Evolutionary conservation across 2,113 vertebrate species (phyloP), one percentile per base, ranked within the genome.

Genomic region (Orientallactaga bullata): DNA sequence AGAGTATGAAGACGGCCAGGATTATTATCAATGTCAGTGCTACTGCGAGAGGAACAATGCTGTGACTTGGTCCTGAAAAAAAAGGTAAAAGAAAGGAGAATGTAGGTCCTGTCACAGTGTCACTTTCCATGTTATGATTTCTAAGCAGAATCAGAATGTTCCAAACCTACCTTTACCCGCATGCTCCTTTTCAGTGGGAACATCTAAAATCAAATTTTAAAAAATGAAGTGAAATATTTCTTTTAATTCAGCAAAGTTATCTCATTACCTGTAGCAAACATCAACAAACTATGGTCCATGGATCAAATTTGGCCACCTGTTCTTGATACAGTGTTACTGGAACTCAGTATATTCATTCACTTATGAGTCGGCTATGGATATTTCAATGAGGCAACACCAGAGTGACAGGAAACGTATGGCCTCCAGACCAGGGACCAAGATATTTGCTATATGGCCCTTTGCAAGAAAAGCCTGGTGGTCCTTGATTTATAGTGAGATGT

Each of bases 1-100:
- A 81, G 11, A 98, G 97, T 58, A 97, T 95, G 73, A 94, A 98
- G 94, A 98, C 77, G 90, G 98, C 97, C 89, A 96, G 97, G 88
- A 98, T 97, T 88, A 98, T 97, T 92, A 98, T 69, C n/a, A 99
- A 79, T 0, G 98, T 98, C 97, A 97, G 35, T 0, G 98, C 96
- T 84, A 99, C 97, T 3, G 98, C 97, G 16, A 98, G 96, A 47
- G 98, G 97, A 51, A 98, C 94, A 3, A 98, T 37, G 1, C 98
- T 97, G 69, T 96, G 97, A 95, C 98, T 98, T 9, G 98, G 97
- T 89, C 95, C 99, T 99, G 97, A 94, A 98, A 98, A 47, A 47
- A 0, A 51, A 95, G 93, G 97, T 68, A 30, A 81, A 26, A 60
- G 65, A 55, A 35, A 76, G 7, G 91, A 88, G 88, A 47, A 51